Evolutionary conservation across 1,140 invertebrate species (phyloP), one percentile per base, ranked within the genome.

Genomic region (Kradibia gibbosae): DNA sequence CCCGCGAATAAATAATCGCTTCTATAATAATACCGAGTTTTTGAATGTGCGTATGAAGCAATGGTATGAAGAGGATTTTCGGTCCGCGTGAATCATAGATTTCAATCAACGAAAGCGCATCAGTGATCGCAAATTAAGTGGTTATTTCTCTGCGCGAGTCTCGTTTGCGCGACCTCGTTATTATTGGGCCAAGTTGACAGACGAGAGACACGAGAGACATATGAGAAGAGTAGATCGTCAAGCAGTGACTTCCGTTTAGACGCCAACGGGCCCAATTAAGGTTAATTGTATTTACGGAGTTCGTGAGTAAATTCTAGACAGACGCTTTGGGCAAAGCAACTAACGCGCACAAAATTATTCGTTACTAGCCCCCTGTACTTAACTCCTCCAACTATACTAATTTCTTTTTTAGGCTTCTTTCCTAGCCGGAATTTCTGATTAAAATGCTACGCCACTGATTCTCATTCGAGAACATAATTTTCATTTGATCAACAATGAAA

Each of bases 181-280:
- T 42, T 79, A 25, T 72, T 79, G 3, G 25, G 62, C 57, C 8
- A 77, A 50, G 3, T 7, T 5, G 74, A 28, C 42, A 34, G 15
- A 8, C 25, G 1, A 17, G 13, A 8, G 15, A 22, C 4, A 31
- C 25, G 60, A 45, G 45, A 48, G 7, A 67, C 0, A 67, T 39
- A 10, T 0, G 70, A 31, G 10, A 8, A 71, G 39, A 11, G 5
- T 4, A 48, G n/a, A 11, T 25, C 10, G 25, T 25, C 70, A 62
- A 80, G 20, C 78, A 48, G 36, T 50, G 53, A 73, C 70, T 73
- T 80, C 78, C 78, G 78, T 73, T 80, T 80, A 17, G 70, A 22
- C 42, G 48, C 3, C 45, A 11, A 78, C 31, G 36, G 28, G 13
- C 67, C 50, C 39, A 70, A 80, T 80, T 74, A 57, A 74, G 71